Evolutionary conservation across 2,113 vertebrate species (phyloP), one percentile per base, ranked within the genome.

Genomic region (Trichechus manatus): DNA sequence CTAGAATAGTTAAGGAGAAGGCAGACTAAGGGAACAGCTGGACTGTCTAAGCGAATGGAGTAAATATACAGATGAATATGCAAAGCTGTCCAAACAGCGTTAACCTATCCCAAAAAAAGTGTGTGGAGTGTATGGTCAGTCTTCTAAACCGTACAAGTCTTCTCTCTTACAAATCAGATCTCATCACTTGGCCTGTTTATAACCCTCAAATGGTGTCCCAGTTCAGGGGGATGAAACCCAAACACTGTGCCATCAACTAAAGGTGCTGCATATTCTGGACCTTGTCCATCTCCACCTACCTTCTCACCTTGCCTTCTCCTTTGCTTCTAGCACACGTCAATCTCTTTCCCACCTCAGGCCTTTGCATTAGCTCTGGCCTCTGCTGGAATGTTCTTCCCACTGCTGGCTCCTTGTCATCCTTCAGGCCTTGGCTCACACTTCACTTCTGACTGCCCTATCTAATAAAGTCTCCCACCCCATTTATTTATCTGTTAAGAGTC

Each of bases 41-140:
- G 59, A 79, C 23, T 95, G 27, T 74, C 36, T 79, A 94, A 93
- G 20, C n/a, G 31, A 17, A 96, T 59, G 87, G 53, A 97, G 22
- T 66, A 31, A 94, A 86, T 29, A 89, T 0, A 85, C 17, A 50
- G 87, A 96, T 36, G 13, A 3, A 72, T 9, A 72, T 36, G 36
- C 33, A n/a, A 72, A 70, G 68, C 11, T 56, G 15, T 72, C 56
- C 36, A 15, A 90, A 95, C 7, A 70, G 75, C 82, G 56, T 39
- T 53, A 53, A 53, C 53, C 33, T 81, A 87, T 42, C 44, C 56
- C 29, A 5, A 9, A 4, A 42, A 91, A 70, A 72, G 50, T 25
- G 7, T 64, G 27, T 79, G 63, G 42, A 89, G 14, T 5, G 15
- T 83, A 75, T n/a, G 22, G 27, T 87, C 82, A 91, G 2, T 33